These are phyloP conservation scores for Drosophila anomelani DNA, from an alignment of 2,888 invertebrate species.

Conservation along the genomic window DNA sequence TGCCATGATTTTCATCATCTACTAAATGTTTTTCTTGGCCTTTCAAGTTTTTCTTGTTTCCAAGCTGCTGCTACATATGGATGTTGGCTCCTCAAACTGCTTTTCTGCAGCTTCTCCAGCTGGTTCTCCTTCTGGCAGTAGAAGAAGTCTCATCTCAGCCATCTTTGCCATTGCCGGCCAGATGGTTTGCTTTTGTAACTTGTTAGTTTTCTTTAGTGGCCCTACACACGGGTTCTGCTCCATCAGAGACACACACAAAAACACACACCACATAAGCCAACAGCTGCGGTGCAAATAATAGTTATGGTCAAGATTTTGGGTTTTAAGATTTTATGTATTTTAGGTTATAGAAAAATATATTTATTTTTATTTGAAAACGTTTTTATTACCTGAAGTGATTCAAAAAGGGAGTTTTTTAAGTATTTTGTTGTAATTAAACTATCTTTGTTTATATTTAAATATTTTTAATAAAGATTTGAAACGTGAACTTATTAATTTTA, in stretches of 20 bases:
- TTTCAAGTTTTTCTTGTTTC: constrained; percentile 71
- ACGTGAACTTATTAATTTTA: no score
- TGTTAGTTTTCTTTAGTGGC: constrained; percentile 77
- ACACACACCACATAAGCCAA: neutral
- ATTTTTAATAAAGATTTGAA: no score
- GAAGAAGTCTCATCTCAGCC: constrained; percentile 13
- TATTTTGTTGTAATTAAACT: no score
- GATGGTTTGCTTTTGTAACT: constrained; percentile 71
- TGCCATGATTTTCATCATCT: constrained; percentile 78
- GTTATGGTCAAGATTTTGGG: neutral
- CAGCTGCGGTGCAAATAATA: constrained; percentile 21
- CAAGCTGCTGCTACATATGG: constrained; percentile 36
- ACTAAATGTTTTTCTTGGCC: constrained; percentile 73
- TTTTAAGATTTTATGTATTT: neutral
- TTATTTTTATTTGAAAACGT: no score
- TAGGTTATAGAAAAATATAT: neutral
- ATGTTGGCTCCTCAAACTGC: constrained; percentile 30
- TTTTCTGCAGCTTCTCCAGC: constrained; percentile 31
- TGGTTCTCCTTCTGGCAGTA: constrained; percentile 21
- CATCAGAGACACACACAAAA: constrained; percentile 24
- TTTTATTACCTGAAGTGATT: no score
- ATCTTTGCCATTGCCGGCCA: constrained; percentile 42
- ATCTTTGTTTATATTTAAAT: no score
- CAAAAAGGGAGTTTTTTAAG: no score
- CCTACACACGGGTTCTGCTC: constrained; percentile 60